These are phyloP conservation scores for Amphiprion ocellaris DNA, from an alignment of 2,113 vertebrate genomes.

Conservation along the genomic window DNA sequence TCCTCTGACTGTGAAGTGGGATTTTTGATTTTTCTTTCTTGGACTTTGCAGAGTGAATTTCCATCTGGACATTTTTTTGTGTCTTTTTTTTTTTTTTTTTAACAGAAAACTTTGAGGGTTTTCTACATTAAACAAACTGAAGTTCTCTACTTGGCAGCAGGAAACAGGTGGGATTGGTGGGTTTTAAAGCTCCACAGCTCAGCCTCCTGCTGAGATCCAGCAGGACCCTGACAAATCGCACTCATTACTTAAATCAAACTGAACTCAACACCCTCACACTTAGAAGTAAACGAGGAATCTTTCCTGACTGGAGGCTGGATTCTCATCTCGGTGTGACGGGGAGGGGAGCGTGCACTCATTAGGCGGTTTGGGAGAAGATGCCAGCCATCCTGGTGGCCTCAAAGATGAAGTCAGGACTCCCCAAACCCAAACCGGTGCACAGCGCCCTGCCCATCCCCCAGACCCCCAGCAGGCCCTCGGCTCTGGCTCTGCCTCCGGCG, in stretches of 20 bases:
- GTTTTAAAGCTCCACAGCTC: conserved; percentile 55
- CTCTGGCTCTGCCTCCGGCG: conserved; percentile 84
- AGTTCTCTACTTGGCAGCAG: conserved; percentile 1
- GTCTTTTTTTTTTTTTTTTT: background rate
- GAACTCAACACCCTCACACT: background rate
- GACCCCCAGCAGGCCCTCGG: conserved; percentile 84
- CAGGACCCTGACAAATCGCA: conserved; percentile 36
- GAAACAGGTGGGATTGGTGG: conserved; percentile 60
- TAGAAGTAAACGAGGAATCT: conserved; percentile 3
- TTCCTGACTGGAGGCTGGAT: background rate
- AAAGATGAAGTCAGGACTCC: conserved; percentile 98
- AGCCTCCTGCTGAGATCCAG: conserved; percentile 41
- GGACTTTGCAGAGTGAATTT: conserved; percentile 34
- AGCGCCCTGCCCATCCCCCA: conserved; percentile 94
- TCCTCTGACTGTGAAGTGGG: conserved; percentile 32
- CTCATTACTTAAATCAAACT: conserved; percentile 2
- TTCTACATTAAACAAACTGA: conserved; percentile 28
- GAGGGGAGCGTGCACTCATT: conserved; percentile 18
- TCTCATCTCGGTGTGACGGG: conserved; percentile 12
- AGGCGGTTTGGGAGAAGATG: conserved; percentile 87
- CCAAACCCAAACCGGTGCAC: conserved; percentile 95
- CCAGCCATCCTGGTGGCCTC: conserved; percentile 95
- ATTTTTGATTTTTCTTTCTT: conserved; percentile 32
- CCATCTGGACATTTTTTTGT: background rate
- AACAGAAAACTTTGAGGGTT: conserved; percentile 9